Evolutionary conservation across 2,113 vertebrate genomes (phyloP).

Genomic region (Sinocyclocheilus rhinocerous): DNA sequence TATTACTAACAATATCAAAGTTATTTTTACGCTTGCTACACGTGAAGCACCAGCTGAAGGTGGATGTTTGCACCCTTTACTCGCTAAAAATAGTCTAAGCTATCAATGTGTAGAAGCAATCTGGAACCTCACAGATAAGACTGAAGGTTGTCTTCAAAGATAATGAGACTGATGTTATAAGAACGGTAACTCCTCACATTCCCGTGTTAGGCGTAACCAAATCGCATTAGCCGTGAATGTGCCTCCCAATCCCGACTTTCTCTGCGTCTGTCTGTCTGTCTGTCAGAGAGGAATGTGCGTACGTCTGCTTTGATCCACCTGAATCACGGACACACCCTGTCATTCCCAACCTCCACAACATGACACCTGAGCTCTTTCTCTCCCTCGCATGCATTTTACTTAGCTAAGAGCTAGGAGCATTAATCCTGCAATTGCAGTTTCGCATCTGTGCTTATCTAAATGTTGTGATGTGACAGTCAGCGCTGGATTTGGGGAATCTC

Average conservation of each 20-base stretch:
- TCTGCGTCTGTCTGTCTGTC: background rate
- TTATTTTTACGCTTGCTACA: background rate
- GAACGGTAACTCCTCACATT: slow-evolving; percentile 50
- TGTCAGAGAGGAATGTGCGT: slow-evolving; percentile 62
- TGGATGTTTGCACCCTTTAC: background rate
- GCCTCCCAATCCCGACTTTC: slow-evolving; percentile 10
- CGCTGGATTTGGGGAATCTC: slow-evolving; percentile 39
- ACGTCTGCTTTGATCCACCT: background rate
- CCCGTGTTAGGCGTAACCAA: slow-evolving; percentile 43
- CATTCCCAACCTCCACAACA: background rate
- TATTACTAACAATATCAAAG: too few relatives aligned
- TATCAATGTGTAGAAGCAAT: background rate
- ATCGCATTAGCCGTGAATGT: slow-evolving; percentile 27
- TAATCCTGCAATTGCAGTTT: background rate
- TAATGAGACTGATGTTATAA: slow-evolving; percentile 40
- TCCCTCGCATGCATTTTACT: background rate
- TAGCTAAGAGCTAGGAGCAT: background rate
- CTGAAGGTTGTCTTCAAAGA: slow-evolving; percentile 45
- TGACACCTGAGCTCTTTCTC: background rate
- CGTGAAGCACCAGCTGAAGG: background rate
- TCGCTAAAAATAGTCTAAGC: too few relatives aligned
- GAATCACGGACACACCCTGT: slow-evolving; percentile 35
- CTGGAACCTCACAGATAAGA: background rate
- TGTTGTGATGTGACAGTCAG: slow-evolving; percentile 51
- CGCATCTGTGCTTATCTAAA: slow-evolving; percentile 29